Percentiles rank a stretch among this genome's conserved stretches.
These are phyloP conservation scores for Ochotona curzoniae DNA, from an alignment of 2,113 vertebrate genomes.

Conservation along the genomic window DNA sequence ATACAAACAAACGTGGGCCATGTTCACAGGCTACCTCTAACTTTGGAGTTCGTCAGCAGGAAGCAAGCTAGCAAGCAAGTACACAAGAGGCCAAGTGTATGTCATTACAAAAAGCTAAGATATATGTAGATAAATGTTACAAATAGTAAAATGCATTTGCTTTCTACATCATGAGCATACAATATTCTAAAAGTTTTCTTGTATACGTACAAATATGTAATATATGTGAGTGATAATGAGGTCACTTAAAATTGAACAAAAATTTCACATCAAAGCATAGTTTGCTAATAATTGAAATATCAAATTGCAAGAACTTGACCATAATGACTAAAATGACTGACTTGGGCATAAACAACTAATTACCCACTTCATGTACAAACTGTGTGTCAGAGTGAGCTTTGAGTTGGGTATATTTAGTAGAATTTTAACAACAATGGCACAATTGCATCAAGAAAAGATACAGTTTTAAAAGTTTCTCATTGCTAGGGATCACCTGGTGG, in stretches of 20 bases:
- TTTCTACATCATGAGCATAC: not conserved
- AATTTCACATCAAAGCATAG: not conserved
- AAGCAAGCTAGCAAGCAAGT: too few species aligned
- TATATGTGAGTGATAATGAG: not conserved
- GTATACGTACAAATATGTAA: not conserved
- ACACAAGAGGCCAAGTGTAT: not conserved
- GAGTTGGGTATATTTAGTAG: not conserved
- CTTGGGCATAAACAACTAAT: not conserved
- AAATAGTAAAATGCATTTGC: not conserved
- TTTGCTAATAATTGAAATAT: not conserved
- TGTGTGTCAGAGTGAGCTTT: not conserved
- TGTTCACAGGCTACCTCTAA: too few species aligned
- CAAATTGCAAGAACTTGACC: not conserved
- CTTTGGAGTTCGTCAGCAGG: too few species aligned
- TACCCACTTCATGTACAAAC: not conserved
- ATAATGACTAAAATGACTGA: constrained; percentile 13
- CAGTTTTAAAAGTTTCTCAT: not conserved
- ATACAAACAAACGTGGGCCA: too few species aligned
- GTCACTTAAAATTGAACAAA: not conserved
- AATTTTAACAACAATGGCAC: too few species aligned
- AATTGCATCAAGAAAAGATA: too few species aligned
- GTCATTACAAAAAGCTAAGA: not conserved
- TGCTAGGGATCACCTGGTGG: not conserved
- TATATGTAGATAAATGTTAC: not conserved
- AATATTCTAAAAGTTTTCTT: not conserved